A percentile compares a stretch with the other conserved stretches of the same genome.
Evolutionary conservation across 2,888 invertebrate genomes (phyloP).

Genomic region (Hirudinaria manillensis): DNA sequence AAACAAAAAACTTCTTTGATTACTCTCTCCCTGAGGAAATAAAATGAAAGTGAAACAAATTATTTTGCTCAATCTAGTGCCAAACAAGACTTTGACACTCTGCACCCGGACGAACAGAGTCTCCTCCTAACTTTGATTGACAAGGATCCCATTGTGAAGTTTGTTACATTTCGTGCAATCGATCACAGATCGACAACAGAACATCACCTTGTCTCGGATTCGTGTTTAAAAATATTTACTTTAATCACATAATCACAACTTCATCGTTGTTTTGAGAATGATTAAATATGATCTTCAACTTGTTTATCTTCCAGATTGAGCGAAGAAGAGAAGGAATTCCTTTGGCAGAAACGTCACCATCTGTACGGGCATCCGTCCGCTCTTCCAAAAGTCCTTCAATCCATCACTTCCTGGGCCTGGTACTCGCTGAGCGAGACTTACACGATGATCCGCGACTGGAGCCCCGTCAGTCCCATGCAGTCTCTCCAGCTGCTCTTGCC

Average conservation of each 20-base stretch:
- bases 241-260: neutral
- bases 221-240: neutral
- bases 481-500: conserved; percentile 86
- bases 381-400: conserved; percentile 52
- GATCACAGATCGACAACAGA: no score
- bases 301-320: conserved; percentile 30
- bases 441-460: conserved; percentile 80
- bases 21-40: neutral
- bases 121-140: conserved; percentile 50
- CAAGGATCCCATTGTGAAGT: conserved; percentile 44
- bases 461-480: conserved; percentile 73
- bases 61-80: conserved; percentile 28
- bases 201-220: no score
- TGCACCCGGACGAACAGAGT: conserved; percentile 50
- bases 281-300: neutral
- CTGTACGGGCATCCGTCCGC: conserved; percentile 65
- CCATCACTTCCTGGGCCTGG: conserved; percentile 72
- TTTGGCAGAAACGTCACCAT: conserved; percentile 91
- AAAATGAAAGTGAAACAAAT: no score
- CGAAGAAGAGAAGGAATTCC: conserved; percentile 59
- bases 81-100: conserved; percentile 43
- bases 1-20: neutral
- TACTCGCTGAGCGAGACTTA: conserved; percentile 79
- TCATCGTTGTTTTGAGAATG: neutral
- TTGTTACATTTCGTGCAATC: conserved; percentile 4